Conservation (phyloP, 2,888 invertebrate genomes). For the Phengaris arion region DNA sequence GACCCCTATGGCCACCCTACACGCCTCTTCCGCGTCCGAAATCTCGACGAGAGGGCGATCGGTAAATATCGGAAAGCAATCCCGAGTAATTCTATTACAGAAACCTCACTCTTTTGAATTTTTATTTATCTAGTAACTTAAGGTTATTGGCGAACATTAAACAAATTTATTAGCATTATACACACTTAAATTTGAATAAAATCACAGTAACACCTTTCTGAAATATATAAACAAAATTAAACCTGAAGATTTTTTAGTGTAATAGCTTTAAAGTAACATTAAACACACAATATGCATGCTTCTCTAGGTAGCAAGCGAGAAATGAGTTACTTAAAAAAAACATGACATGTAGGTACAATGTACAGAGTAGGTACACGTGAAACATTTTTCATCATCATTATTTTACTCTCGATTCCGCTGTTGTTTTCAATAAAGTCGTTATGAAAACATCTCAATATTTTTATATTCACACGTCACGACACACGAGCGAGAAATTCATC, state of each 20-base stretch:
- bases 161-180: not conserved
- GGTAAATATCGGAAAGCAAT: constrained; percentile 78
- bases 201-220: constrained; percentile 24
- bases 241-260: not conserved
- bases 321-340: too few species aligned
- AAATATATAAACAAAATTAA: not conserved
- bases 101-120: constrained; percentile 44
- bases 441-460: too few species aligned
- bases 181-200: constrained; percentile 34
- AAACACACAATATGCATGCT: not conserved
- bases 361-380: too few species aligned
- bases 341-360: too few species aligned
- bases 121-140: constrained; percentile 11
- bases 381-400: too few species aligned
- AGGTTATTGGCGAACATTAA: constrained; percentile 14
- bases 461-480: too few species aligned
- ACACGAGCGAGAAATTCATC: too few species aligned
- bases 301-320: too few species aligned
- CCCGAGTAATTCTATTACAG: constrained; percentile 75
- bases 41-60: constrained; percentile 73
- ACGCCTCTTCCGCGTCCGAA: constrained; percentile 72
- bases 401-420: too few species aligned
- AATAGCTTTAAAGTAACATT: not conserved
- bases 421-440: too few species aligned
- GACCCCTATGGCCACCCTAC: constrained; percentile 60